phyloP scores from a whole-genome alignment of 2,797 vertebrate genomes.

The Dendrocincla tyrannina region DNA sequence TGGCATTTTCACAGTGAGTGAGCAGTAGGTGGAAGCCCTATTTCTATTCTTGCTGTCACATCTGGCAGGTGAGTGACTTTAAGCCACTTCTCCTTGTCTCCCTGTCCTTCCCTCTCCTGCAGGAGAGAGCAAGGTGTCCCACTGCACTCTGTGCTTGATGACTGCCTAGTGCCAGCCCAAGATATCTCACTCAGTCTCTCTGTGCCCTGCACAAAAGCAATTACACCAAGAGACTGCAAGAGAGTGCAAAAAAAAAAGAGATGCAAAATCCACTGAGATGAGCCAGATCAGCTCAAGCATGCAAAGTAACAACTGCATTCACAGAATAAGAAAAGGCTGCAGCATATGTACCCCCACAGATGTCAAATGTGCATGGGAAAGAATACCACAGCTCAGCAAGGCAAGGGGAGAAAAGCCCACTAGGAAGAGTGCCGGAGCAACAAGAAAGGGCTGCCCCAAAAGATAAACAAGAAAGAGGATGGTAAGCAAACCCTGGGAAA shows the following conservation, averaged over 20 bases:
- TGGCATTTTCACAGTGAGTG: neutral
- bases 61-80: neutral
- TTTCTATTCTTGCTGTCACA: neutral
- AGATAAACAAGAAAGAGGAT: constrained; percentile 7
- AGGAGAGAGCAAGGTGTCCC: neutral
- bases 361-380: neutral
- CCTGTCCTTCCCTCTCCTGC: neutral
- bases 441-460: neutral
- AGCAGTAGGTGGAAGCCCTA: neutral
- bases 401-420: neutral
- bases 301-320: neutral
- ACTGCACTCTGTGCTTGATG: neutral
- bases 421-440: neutral
- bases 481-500: neutral
- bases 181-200: rapidly evolving
- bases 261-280: neutral
- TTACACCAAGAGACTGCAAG: neutral
- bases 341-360: neutral
- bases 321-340: neutral
- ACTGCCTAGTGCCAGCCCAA: neutral
- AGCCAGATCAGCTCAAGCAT: neutral
- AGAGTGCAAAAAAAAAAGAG: neutral
- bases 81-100: neutral
- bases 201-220: neutral
- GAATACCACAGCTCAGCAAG: neutral